phyloP scores from a whole-genome alignment of 2,797 vertebrate genomes.

The Paratrypauchen microcephalus region DNA sequence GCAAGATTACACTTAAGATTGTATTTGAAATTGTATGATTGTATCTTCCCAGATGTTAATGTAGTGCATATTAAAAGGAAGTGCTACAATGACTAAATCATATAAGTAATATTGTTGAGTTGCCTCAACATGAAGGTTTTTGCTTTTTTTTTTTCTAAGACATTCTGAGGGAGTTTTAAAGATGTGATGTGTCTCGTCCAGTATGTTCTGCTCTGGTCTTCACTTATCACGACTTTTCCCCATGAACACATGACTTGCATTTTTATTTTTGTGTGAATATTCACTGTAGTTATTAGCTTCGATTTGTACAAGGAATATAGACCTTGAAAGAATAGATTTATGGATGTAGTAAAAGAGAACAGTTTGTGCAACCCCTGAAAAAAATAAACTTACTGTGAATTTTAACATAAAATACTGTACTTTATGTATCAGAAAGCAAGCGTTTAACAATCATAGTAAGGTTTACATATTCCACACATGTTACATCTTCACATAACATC shows the following conservation, averaged over 20 bases:
- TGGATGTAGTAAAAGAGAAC: background rate
- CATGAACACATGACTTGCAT: no score
- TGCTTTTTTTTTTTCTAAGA: no score
- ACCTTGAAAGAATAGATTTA: background rate
- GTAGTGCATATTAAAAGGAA: background rate
- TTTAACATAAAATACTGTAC: no score
- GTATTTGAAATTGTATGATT: background rate
- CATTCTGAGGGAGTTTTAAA: no score
- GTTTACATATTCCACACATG: background rate
- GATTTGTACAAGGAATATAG: no score
- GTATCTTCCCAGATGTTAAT: background rate
- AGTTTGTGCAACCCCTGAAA: background rate
- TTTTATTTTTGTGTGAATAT: background rate
- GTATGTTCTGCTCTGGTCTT: no score
- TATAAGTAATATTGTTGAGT: background rate
- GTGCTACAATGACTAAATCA: background rate
- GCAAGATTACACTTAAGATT: no score
- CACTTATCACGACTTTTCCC: no score
- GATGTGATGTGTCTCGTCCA: no score
- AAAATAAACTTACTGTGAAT: no score
- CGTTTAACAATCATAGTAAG: background rate
- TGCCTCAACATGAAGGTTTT: no score
- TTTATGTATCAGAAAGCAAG: background rate
- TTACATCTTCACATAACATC: conserved; percentile 30
- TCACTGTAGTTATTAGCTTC: no score